Evolutionary conservation across 2,113 vertebrate species (phyloP), one percentile per base, ranked within the genome.

Genomic region (Rana temporaria): DNA sequence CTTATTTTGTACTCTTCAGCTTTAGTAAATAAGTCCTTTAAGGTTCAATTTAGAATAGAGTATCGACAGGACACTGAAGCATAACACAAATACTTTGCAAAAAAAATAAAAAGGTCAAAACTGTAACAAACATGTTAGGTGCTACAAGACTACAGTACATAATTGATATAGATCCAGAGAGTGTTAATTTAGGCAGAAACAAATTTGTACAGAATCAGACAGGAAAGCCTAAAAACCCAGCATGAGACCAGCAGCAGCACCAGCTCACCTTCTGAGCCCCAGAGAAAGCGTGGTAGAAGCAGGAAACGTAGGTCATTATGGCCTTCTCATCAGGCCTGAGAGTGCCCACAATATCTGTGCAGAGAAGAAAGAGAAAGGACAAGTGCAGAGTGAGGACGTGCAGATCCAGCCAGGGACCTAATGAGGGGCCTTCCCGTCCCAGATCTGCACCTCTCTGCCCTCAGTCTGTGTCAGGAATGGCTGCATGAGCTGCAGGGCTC

Each of bases 271-370:
- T 98, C 93, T 98, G 96, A 17, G 97, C 97, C 89, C 97, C 97
- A 86, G 97, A 98, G 93, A 98, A 98, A 86, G 97, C 97, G 92
- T 99, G 97, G 96, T 99, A 99, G 96, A 98, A 99, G 96, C 96
- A 95, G 95, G 97, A 99, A 85, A 99, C 97, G 93, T 99, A 99
- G 89, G 97, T 99, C 97, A 99, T 99, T 91, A 99, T 97, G 91
- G 97, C 97, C 89, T 99, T 99, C 92, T 99, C 97, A 89, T 99
- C 97, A 74, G 97, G 97, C 89, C 96, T 94, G 90, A 96, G 95
- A 85, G 97, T 98, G 94, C 95, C 96, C 88, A 99, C 97, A 91
- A 98, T 99, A 92, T 99, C 97, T 99, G 96, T 83, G 85, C 91
- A 84, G 88, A 89, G 86, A 32, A 18, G 53, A 59, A 84, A 87